phyloP scores from a whole-genome alignment of 2,888 invertebrate species.

The Dryobotodes eremita region DNA sequence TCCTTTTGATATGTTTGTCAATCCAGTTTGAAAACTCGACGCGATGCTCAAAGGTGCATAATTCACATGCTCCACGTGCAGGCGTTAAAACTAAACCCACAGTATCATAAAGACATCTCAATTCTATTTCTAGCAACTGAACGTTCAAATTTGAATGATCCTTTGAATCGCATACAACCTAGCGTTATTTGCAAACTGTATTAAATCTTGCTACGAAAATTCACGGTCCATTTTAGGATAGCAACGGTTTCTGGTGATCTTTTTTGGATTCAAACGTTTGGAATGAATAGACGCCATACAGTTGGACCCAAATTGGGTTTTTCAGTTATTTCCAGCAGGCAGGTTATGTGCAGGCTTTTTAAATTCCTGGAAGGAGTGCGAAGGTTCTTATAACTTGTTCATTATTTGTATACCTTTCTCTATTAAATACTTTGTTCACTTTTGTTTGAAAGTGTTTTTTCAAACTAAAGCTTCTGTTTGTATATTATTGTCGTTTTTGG shows the following conservation, averaged over 20 bases:
- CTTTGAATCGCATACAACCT: conserved; percentile 21
- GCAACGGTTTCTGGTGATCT: conserved; percentile 36
- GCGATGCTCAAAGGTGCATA: conserved; percentile 63
- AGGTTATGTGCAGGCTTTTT: conserved; percentile 48
- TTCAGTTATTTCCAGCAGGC: conserved; percentile 56
- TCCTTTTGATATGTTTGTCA: conserved; percentile 61
- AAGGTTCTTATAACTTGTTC: conserved; percentile 26
- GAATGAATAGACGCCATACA: conserved; percentile 61
- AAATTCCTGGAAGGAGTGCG: conserved; percentile 13
- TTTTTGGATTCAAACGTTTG: conserved; percentile 62
- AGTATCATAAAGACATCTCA: conserved; percentile 8
- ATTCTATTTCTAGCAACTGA: conserved; percentile 16
- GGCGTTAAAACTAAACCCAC: conserved; percentile 39
- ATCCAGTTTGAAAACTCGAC: conserved; percentile 59
- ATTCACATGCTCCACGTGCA: conserved; percentile 63
- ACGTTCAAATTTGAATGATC: conserved; percentile 35
- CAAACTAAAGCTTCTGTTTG: background rate
- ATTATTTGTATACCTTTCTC: background rate
- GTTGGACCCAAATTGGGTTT: conserved; percentile 59
- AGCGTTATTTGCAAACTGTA: conserved; percentile 44
- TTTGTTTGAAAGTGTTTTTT: background rate
- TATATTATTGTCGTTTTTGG: background rate
- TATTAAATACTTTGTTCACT: background rate
- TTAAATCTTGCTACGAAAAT: conserved; percentile 44
- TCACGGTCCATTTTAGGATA: conserved; percentile 51